Conservation (phyloP, 1,140 invertebrate species). For the Tribolium madens region DNA sequence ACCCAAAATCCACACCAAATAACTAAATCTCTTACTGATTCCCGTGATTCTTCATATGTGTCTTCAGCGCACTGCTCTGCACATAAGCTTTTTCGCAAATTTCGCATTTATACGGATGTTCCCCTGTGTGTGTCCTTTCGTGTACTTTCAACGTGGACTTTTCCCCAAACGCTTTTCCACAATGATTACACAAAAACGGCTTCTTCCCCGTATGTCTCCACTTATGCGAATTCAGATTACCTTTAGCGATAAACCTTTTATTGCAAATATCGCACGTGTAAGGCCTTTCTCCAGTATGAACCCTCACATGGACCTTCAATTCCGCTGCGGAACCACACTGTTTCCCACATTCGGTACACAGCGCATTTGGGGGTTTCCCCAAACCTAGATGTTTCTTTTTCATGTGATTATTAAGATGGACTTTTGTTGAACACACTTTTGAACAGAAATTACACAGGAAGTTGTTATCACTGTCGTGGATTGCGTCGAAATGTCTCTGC, state of each 20-base stretch:
- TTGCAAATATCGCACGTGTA: slow-evolving; percentile 53
- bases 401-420: slow-evolving; percentile 49
- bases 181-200: slow-evolving; percentile 76
- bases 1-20: too few species aligned
- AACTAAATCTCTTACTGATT: too few species aligned
- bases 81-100: slow-evolving; percentile 77
- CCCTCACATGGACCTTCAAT: slow-evolving; percentile 44
- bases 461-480: slow-evolving; percentile 49
- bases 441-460: slow-evolving; percentile 49
- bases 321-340: slow-evolving; percentile 48
- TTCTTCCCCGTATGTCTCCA: slow-evolving; percentile 77
- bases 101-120: slow-evolving; percentile 68
- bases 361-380: slow-evolving; percentile 36
- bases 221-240: slow-evolving; percentile 68
- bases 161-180: slow-evolving; percentile 68
- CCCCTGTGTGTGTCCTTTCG: slow-evolving; percentile 65
- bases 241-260: slow-evolving; percentile 43
- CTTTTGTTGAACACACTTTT: slow-evolving; percentile 49
- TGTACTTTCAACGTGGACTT: slow-evolving; percentile 67
- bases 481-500: slow-evolving; percentile 47
- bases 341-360: slow-evolving; percentile 46
- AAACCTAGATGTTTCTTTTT: slow-evolving; percentile 47
- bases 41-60: slow-evolving; percentile 68
- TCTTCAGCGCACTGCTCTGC: slow-evolving; percentile 84
- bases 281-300: slow-evolving; percentile 45